Conservation (phyloP, 2,888 invertebrate genomes). For the Xestia sexstrigata region DNA sequence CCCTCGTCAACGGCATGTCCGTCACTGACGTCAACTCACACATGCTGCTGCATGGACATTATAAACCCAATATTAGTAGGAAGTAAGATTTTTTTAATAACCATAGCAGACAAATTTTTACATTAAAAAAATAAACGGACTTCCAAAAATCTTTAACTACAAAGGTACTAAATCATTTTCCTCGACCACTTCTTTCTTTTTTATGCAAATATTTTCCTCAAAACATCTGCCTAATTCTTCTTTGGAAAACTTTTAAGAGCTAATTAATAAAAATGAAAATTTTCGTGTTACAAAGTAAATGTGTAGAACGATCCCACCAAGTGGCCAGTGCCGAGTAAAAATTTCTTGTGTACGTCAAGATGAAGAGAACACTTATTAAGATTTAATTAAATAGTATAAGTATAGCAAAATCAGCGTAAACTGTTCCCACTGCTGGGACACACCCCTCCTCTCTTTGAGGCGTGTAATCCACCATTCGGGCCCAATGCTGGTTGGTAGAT, state of each 20-base stretch:
- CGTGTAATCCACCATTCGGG: neutral
- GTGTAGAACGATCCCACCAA: constrained; percentile 10
- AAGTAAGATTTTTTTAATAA: neutral
- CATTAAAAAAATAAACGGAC: neutral
- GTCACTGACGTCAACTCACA: too few species aligned
- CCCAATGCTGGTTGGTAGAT: neutral
- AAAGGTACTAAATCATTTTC: neutral
- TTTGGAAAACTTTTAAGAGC: constrained; percentile 25
- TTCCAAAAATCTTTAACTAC: neutral
- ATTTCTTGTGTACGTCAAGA: constrained; percentile 1
- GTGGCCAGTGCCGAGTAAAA: constrained; percentile 26
- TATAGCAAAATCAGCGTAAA: neutral
- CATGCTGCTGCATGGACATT: too few species aligned
- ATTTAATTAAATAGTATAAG: neutral
- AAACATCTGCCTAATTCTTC: constrained; percentile 10
- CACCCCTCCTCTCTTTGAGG: neutral
- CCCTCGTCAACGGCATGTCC: too few species aligned
- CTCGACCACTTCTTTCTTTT: neutral
- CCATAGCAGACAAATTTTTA: neutral
- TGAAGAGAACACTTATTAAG: neutral
- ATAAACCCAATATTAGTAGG: too few species aligned
- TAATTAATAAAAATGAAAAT: constrained; percentile 37
- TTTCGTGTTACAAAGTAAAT: constrained; percentile 2
- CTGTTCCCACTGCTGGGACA: neutral
- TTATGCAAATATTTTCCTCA: constrained; percentile 1